Evolutionary conservation across 1,140 invertebrate species (phyloP).

Genomic region (Dreissena rostriformis): DNA sequence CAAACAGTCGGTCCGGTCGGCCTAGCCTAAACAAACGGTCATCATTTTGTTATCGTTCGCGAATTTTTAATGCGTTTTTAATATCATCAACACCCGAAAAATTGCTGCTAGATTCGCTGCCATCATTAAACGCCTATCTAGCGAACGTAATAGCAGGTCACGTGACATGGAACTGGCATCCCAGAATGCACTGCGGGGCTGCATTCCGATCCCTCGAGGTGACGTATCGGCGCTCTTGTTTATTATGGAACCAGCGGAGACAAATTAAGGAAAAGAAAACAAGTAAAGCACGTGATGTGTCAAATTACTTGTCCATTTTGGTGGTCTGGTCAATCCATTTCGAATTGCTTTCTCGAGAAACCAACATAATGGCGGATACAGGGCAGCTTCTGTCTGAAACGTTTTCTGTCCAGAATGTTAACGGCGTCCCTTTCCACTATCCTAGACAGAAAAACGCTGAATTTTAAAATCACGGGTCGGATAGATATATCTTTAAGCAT

Average conservation of each 20-base stretch:
- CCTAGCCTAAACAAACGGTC: slow-evolving; percentile 34
- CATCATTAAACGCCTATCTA: slow-evolving; percentile 46
- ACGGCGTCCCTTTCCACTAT: too few relatives aligned
- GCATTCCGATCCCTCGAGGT: slow-evolving; percentile 16
- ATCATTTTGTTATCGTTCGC: slow-evolving; percentile 33
- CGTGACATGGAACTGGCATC: slow-evolving; percentile 45
- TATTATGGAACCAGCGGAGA: slow-evolving; percentile 42
- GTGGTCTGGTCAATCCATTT: not conserved
- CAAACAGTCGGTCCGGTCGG: slow-evolving; percentile 19
- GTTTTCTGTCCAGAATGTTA: too few relatives aligned
- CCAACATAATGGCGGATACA: too few relatives aligned
- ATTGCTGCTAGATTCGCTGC: slow-evolving; percentile 35
- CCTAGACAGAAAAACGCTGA: too few relatives aligned
- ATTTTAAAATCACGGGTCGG: too few relatives aligned
- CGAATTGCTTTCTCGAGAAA: too few relatives aligned
- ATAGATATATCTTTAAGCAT: too few relatives aligned
- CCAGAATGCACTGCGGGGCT: slow-evolving; percentile 23
- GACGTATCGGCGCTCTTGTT: not conserved
- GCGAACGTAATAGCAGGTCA: slow-evolving; percentile 12
- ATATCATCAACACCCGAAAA: slow-evolving; percentile 21
- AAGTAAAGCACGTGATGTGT: not conserved
- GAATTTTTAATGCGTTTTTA: slow-evolving; percentile 42
- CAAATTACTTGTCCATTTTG: not conserved
- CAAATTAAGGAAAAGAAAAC: slow-evolving; percentile 25
- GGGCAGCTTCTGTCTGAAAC: too few relatives aligned